Evolutionary conservation across 2,113 vertebrate species (phyloP), one percentile per base, ranked within the genome.

Genomic region (Naja naja): DNA sequence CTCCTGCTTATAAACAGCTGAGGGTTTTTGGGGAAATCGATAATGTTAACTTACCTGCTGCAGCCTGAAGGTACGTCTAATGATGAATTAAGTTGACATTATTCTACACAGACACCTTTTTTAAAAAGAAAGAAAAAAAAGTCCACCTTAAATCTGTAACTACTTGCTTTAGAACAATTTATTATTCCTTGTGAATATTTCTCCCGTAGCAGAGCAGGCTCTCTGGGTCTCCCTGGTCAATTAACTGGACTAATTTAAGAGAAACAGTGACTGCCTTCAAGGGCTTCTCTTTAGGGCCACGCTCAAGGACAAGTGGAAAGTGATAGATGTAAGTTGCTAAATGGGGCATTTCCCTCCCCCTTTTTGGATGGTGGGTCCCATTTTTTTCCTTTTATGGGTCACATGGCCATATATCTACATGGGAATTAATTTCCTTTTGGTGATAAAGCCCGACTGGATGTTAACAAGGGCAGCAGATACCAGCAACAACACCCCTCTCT

Each of bases 381-480:
- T 0, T 23, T 18, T 0, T 47, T 16, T 22, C 5, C 5, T 16
- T 60, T 93, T 23, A 53, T 25, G 56, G 6, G 16, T 47, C 3
- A 7, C 53, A 9, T 30, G 12, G 53, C 60, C 20, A 6, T 47
- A 14, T 27, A 23, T 45, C 34, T 74, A 25, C 0, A 7, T 0
- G 54, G 49, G 58, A 0, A 47, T 92, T 94, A 0, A 92, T 94
- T 93, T 95, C 94, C 90, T 95, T 23, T 34, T 25, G 4, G 30
- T 10, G 88, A 0, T 18, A 34, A 12, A 87, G 39, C 64, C 58
- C 2, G 87, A 86, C 88, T 87, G 89, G 0, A 27, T 0, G 3
- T 92, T 91, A 88, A 74, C 53, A 60, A 91, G 88, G 55, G 11
- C 4, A 14, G 4, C 43, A 58, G 88, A 85, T 89, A 85, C 2